These are phyloP conservation scores for Vanessa tameamea DNA, from an alignment of 1,140 invertebrate genomes.

Conservation along the genomic window DNA sequence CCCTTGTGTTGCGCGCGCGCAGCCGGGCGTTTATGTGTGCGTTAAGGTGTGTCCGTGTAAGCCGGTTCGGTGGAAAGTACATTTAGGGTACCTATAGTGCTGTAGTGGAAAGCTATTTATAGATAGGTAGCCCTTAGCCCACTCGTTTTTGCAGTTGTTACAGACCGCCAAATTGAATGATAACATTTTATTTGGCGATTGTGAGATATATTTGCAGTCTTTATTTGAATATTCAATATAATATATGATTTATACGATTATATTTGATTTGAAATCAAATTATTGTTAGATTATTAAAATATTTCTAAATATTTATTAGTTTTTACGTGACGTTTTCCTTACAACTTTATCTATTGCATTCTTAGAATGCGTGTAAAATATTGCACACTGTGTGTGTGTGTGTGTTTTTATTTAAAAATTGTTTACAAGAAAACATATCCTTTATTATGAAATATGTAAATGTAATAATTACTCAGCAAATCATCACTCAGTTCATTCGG, in stretches of 20 bases:
- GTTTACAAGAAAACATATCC: too few species aligned
- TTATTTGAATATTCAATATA: background rate
- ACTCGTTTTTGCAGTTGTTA: slow-evolving; percentile 36
- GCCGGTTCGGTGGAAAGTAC: slow-evolving; percentile 63
- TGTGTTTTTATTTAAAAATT: too few species aligned
- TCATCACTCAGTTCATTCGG: too few species aligned
- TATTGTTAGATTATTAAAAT: too few species aligned
- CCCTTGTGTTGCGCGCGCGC: slow-evolving; percentile 51
- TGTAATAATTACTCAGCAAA: too few species aligned
- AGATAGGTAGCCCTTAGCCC: slow-evolving; percentile 41
- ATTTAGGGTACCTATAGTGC: slow-evolving; percentile 60
- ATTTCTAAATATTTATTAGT: too few species aligned
- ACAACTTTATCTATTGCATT: too few species aligned
- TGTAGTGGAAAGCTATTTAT: slow-evolving; percentile 43
- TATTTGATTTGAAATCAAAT: background rate
- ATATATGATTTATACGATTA: background rate
- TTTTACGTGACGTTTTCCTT: too few species aligned
- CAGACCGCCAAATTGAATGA: slow-evolving; percentile 26
- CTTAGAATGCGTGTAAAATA: too few species aligned
- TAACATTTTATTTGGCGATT: slow-evolving; percentile 18
- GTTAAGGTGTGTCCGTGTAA: slow-evolving; percentile 42
- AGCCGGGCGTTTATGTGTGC: slow-evolving; percentile 27
- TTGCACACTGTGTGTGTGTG: too few species aligned
- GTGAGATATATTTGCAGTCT: background rate
- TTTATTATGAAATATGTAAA: too few species aligned